phyloP scores from a whole-genome alignment of 1,140 invertebrate species.

The Contarinia nasturtii region DNA sequence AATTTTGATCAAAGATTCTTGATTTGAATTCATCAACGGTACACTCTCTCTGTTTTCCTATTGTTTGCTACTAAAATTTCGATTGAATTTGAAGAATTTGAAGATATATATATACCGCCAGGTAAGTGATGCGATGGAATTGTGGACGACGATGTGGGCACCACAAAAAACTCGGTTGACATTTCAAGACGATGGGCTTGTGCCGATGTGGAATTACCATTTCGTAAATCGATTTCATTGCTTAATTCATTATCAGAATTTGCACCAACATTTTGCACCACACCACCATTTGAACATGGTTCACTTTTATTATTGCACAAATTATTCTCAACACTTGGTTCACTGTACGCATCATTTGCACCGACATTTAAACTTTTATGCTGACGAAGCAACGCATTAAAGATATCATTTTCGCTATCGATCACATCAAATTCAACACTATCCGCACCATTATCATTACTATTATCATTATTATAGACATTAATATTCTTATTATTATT shows the following conservation, averaged over 20 bases:
- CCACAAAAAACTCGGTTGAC: conserved; percentile 58
- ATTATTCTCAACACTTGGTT: no score
- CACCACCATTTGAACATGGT: background rate
- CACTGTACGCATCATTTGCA: no score
- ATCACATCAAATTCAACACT: background rate
- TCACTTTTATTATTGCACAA: background rate
- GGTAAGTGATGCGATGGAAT: conserved; percentile 8
- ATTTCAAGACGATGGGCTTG: conserved; percentile 42
- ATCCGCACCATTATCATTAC: background rate
- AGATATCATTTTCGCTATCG: background rate
- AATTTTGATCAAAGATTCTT: no score
- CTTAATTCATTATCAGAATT: background rate
- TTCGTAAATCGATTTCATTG: background rate
- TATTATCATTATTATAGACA: background rate
- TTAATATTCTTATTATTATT: background rate
- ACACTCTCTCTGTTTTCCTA: no score
- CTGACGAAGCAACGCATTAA: conserved; percentile 6
- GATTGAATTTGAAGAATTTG: no score
- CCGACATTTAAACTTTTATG: no score
- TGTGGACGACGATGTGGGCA: conserved; percentile 25
- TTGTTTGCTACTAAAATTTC: no score
- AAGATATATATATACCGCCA: background rate
- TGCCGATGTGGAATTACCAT: conserved; percentile 7
- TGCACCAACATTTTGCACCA: background rate
- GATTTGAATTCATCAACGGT: no score